Percentiles rank a stretch among this genome's conserved stretches.
phyloP scores from a whole-genome alignment of 2,113 vertebrate genomes.

The Chionomys nivalis region DNA sequence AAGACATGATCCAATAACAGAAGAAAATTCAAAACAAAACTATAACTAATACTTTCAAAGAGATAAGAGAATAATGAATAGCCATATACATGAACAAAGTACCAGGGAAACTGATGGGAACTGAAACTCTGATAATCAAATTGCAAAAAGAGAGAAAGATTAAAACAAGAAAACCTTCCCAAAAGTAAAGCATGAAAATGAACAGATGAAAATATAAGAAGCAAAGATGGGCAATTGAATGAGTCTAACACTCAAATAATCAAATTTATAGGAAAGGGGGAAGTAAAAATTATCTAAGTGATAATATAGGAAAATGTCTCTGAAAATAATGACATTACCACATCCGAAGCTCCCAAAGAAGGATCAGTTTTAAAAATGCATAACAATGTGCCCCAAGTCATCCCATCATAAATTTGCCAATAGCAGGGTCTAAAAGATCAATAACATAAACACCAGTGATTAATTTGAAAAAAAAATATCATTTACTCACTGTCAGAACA shows the following conservation, averaged over 20 bases:
- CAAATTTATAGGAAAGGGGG: not conserved
- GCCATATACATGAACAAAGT: not conserved
- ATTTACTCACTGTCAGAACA: not conserved
- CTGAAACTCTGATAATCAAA: not conserved
- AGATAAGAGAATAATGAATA: not conserved
- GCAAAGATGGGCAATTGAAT: not conserved
- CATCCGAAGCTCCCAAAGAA: not conserved
- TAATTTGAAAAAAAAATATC: not conserved
- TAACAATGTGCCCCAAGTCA: not conserved
- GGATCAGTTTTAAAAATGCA: constrained; percentile 9
- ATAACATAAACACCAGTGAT: not conserved
- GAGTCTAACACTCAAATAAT: not conserved
- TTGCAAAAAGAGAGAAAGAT: not conserved
- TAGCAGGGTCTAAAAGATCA: not conserved
- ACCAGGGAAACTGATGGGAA: not conserved
- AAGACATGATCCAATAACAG: not conserved
- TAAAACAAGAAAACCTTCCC: not conserved
- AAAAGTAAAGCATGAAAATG: constrained; percentile 21
- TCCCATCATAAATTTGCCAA: not conserved
- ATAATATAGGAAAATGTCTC: not conserved
- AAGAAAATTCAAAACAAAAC: constrained; percentile 30
- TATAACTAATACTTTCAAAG: not conserved
- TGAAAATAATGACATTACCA: constrained; percentile 21
- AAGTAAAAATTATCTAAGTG: not conserved
- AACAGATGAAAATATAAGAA: constrained; percentile 25